Base-by-base conservation (phyloP, 2,888 invertebrate species). In the Dynastes hyllus region DNA sequence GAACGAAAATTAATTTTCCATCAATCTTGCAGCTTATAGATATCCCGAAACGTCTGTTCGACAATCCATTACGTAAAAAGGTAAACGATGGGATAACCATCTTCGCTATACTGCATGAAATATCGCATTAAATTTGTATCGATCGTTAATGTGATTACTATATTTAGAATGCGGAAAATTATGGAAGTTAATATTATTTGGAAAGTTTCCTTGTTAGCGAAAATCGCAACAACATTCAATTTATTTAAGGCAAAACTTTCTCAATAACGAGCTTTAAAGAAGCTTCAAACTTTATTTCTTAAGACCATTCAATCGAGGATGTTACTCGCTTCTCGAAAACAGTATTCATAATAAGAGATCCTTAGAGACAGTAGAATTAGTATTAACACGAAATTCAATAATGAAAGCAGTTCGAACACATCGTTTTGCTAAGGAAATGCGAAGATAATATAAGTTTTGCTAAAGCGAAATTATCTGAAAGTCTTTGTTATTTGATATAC, bases 1-100 rank as follows among this genome's bases (percentile, higher is more conserved):
- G 61, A 61, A 75, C 63, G 61, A 75, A 58, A 75, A 75, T 75
- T 75, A 75, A 75, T 58, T 61, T 75, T 27, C 61, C 73, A 75
- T 75, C 73, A 75, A 75, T 75, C 73, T 75, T 61, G 73, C 11
- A 27, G 11, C 45, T 40, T 45, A 22, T 50, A 16, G 22, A 9
- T 61, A 45, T 32, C 6, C 8, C 45, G 45, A 32, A 13, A 55
- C 45, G 73, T 45, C 61, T 51, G 51, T 4, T 61, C 45, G 45
- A 22, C 40, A 40, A 45, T 27, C 9, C 45, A 13, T 8, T 2
- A 61, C 45, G 22, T 45, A 75, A 75, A 75, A 75, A 63, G 27
- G 27, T 45, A 27, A 75, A 61, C 29, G 45, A 11, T 27, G 45
- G 22, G 27, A 50, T 22, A 22, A 40, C 22, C 61, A 11, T 11